A percentile compares a stretch with the other conserved stretches of the same genome.
Evolutionary conservation across 2,888 invertebrate genomes (phyloP).

Genomic region (Dicycla oo): DNA sequence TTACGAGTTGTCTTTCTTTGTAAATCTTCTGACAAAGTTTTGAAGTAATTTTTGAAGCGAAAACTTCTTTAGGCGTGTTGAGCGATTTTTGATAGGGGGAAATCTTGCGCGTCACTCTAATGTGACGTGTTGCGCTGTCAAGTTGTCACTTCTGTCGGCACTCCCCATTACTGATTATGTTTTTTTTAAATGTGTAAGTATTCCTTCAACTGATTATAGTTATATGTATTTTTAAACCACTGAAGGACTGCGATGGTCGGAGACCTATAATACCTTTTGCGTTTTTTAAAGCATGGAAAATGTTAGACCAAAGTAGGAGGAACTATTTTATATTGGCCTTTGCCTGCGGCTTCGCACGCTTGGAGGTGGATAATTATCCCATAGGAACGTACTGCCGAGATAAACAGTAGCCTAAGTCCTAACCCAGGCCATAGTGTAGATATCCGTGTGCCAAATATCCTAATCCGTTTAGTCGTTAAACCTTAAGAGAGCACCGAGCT

Average conservation of each 20-base stretch:
- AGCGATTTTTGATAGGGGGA: too few relatives aligned
- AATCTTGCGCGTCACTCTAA: too few relatives aligned
- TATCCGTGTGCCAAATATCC: background rate
- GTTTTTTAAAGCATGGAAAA: background rate
- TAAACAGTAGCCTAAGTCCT: background rate
- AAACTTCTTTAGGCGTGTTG: too few relatives aligned
- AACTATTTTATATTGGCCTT: background rate
- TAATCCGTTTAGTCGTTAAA: background rate
- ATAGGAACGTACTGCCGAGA: background rate
- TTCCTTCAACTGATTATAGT: background rate
- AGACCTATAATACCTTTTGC: background rate
- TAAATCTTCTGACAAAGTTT: background rate
- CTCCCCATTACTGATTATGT: background rate
- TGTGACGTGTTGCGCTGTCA: too few relatives aligned
- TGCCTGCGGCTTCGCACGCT: background rate
- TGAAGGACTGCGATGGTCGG: background rate
- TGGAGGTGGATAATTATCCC: background rate
- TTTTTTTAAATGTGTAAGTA: background rate
- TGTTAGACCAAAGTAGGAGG: background rate
- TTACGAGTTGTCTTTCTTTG: slow-evolving; percentile 11
- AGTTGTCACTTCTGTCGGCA: background rate
- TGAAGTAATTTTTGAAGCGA: too few relatives aligned
- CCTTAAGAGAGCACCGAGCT: too few relatives aligned
- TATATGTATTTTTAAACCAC: background rate
- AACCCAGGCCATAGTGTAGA: background rate